Evolutionary conservation across 2,888 invertebrate species (phyloP).

Genomic region (Cheilosia scutellata): DNA sequence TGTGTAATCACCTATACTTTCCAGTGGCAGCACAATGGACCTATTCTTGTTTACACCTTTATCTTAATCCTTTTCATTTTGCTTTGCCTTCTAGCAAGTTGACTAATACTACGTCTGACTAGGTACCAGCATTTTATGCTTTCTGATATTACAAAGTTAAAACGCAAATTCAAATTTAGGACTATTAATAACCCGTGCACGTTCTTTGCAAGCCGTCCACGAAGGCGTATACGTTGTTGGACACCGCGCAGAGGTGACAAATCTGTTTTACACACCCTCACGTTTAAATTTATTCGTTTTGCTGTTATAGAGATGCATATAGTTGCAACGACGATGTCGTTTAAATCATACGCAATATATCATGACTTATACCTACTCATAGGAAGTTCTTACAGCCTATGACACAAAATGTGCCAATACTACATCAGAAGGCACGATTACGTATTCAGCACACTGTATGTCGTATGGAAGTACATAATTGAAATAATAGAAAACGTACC

Average conservation of each 20-base stretch:
- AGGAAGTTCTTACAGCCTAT: background rate
- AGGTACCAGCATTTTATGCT: background rate
- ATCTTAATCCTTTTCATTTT: too few species aligned
- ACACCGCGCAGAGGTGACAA: constrained; percentile 30
- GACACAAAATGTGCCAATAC: constrained; percentile 15
- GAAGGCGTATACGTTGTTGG: constrained; percentile 9
- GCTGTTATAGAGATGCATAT: constrained; percentile 19
- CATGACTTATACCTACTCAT: constrained; percentile 17
- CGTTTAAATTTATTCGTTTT: constrained; percentile 24
- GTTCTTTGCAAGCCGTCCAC: constrained; percentile 1
- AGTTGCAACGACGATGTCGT: constrained; percentile 10
- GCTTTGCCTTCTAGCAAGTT: too few species aligned
- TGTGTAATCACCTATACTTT: too few species aligned
- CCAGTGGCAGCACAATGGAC: too few species aligned
- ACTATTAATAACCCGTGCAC: constrained; percentile 23
- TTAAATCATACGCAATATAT: constrained; percentile 19
- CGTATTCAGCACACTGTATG: background rate
- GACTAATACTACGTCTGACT: too few species aligned
- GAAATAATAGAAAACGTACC: background rate
- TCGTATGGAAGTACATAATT: background rate
- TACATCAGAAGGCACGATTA: background rate
- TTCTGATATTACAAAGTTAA: background rate
- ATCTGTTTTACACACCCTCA: constrained; percentile 39
- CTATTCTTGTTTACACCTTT: too few species aligned
- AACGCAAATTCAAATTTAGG: background rate